Percentiles rank a stretch among this genome's conserved stretches.
Conservation (phyloP, 2,797 vertebrate genomes). For the Tiaroga cobitis region DNA sequence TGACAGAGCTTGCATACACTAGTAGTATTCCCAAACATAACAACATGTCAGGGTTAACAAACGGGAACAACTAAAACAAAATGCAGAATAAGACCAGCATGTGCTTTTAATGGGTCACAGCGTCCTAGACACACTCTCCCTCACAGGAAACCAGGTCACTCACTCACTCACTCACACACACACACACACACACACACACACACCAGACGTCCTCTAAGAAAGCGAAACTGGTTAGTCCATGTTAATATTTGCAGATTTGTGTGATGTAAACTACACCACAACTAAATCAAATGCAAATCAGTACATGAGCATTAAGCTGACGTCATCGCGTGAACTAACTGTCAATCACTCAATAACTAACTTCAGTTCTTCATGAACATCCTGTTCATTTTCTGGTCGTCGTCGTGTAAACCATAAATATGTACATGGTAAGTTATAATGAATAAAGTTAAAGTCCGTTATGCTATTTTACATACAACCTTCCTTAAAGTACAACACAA, state of each 20-base stretch:
- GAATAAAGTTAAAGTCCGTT: background rate
- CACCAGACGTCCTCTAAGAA: conserved; percentile 4
- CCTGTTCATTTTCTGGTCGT: background rate
- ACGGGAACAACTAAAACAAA: background rate
- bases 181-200: background rate
- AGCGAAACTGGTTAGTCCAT: background rate
- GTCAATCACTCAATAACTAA: background rate
- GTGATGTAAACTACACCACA: background rate
- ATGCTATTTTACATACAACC: background rate
- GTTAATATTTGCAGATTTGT: background rate
- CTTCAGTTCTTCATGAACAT: background rate
- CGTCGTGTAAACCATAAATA: background rate
- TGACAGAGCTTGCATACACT: background rate
- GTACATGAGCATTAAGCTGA: no score
- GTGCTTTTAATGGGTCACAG: conserved; percentile 52
- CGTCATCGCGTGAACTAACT: background rate
- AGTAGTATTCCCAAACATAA: background rate
- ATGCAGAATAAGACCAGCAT: background rate
- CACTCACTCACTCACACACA: background rate
- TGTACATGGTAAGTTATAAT: background rate
- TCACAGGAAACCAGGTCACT: conserved; percentile 48
- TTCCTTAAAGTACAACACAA: background rate
- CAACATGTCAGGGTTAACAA: background rate
- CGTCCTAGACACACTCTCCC: conserved; percentile 38
- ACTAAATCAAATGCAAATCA: background rate